Evolutionary conservation across 53 echinoderm and acorn worm species (phyloP).

Genomic region (Hippasteria phrygiana): DNA sequence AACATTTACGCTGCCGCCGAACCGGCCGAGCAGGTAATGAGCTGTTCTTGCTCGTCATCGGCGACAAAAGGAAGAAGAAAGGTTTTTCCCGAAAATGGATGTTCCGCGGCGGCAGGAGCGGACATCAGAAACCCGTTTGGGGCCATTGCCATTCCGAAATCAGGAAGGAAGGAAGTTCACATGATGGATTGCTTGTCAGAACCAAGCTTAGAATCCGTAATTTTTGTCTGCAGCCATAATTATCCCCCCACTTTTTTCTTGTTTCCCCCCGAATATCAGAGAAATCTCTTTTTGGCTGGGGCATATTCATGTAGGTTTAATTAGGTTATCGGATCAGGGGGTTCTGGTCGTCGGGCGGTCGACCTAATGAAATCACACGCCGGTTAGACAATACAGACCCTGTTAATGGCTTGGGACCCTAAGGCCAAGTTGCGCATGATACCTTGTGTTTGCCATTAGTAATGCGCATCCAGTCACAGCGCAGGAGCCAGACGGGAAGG

Average conservation of each 20-base stretch:
- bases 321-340: constrained; percentile 51
- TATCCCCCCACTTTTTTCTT: background rate
- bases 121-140: constrained; percentile 53
- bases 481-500: background rate
- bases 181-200: constrained; percentile 65
- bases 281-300: too few relatives aligned
- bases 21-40: constrained; percentile 59
- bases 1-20: constrained; percentile 65
- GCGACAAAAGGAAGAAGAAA: constrained; percentile 20
- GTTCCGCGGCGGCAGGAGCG: constrained; percentile 12
- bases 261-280: background rate
- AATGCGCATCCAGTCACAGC: constrained; percentile 31
- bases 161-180: constrained; percentile 61
- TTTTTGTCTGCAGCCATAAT: constrained; percentile 44
- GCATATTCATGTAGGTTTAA: constrained; percentile 45
- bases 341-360: background rate
- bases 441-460: constrained; percentile 37
- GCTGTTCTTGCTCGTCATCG: constrained; percentile 3
- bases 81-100: constrained; percentile 1
- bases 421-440: constrained; percentile 27
- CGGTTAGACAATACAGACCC: constrained; percentile 41
- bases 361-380: constrained; percentile 44
- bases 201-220: constrained; percentile 42
- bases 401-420: constrained; percentile 53
- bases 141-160: constrained; percentile 38